Evolutionary conservation across 2,888 invertebrate genomes (phyloP), one percentile per base, ranked within the genome.

Genomic region (Chymomyza procnemis): DNA sequence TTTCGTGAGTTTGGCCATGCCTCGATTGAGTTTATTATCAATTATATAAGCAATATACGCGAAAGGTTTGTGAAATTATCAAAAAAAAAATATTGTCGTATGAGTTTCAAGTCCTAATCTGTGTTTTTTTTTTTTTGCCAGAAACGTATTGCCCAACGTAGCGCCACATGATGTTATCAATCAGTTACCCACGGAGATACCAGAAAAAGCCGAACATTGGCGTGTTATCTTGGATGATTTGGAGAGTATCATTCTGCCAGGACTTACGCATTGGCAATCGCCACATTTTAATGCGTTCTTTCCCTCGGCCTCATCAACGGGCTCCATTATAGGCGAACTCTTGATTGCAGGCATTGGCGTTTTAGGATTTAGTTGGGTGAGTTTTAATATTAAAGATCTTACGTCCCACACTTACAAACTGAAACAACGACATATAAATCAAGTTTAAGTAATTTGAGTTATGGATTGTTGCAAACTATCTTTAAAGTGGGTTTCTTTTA

Each of bases 11-110:
- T 96, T 88, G 97, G 96, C 41, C 96, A 95, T 88, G 96, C 97
- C 30, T 94, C 96, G 69, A 93, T 98, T 72, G 97, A 98, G 90
- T 95, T 96, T 88, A 93, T 99, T 34, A 96, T 96, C n/a, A 95
- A 98, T 90, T 98, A 99, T 90, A 92, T 95, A 75, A 96, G 97
- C 76, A 95, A 93, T 79, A 94, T 98, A 73, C 93, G 97, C 84
- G 95, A 96, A 75, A 94, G 94, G 94, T 95, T 92, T 91, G 81
- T 75, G 72, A 62, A 59, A 21, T 47, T 57, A 26, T 16, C 1
- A 18, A 54, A n/a, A 6, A 12, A 54, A 18, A 54, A n/a, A 6
- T 18, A 54, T 8, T 16, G 14, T n/a, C 52, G 14, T 47, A 50
- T 21, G 6, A n/a, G 3, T 18, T 21, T 2, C 50, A n/a, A 50